Evolutionary conservation across 2,888 invertebrate genomes (phyloP), one percentile per base, ranked within the genome.

Genomic region (Xestia c-nigrum): DNA sequence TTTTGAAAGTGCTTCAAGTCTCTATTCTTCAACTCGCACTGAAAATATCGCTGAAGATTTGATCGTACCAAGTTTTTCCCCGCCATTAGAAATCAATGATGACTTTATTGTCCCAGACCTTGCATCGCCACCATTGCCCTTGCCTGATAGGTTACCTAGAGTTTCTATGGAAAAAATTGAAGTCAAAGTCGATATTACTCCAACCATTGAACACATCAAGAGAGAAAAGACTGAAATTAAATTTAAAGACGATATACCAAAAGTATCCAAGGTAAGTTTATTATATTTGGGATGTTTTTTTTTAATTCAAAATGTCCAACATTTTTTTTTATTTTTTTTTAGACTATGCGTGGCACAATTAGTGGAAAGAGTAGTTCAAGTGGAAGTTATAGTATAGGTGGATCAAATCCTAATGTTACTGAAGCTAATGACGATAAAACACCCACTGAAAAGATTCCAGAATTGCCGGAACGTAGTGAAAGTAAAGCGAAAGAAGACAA

Each of bases 1-100:
- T n/a, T 98, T 98, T 93, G 98, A 98, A 94, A 98, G 98, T 93
- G 98, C 98, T 82, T 98, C 98, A 76, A 98, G 98, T 63, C 96
- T 98, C 78, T 98, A 98, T 93, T 98, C 98, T 85, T 96, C 98
- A 68, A 98, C 98, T 57, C 97, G 98, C 83, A 98, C 98, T 83
- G 98, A 98, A 91, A 97, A 97, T 82, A 94, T 97, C 59, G 96
- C 97, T 63, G 98, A 98, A 91, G 98, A 98, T 89, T 97, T 97
- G 93, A 95, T 98, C 67, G 97, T 97, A 64, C 97, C 97, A 78
- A 97, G 97, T 88, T 97, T 97, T 91, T 97, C 97, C 76, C 97
- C 97, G 38, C 97, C 97, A n/a, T 90, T 97, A 86, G 94, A 97
- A 91, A 97, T 97, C 79, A 96, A 91, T 83, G 97, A 95, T 78